These are phyloP conservation scores for Nemapogon koenigi DNA, from an alignment of 2,888 invertebrate species.

Conservation along the genomic window DNA sequence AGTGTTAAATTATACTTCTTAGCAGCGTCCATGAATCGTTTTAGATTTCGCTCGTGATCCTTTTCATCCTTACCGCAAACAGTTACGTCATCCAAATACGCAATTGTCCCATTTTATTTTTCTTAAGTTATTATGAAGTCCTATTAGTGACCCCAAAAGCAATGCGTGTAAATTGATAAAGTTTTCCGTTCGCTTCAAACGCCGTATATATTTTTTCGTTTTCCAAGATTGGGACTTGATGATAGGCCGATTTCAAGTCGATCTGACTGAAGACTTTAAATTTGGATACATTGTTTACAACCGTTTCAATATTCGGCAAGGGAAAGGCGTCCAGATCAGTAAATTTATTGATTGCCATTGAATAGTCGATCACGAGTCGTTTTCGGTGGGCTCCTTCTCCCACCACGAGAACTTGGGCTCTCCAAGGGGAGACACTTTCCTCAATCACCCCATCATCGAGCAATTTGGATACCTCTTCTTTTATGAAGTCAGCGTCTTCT, in stretches of 20 bases:
- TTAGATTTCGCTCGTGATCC: no score
- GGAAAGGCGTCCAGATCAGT: constrained; percentile 3
- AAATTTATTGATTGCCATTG: background rate
- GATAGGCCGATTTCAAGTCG: background rate
- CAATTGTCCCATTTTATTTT: no score
- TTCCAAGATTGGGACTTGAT: constrained; percentile 2
- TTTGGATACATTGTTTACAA: background rate
- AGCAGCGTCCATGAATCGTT: no score
- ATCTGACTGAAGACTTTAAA: background rate
- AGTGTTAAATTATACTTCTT: no score
- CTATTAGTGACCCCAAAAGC: constrained; percentile 5
- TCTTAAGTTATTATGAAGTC: no score
- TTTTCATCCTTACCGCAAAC: no score
- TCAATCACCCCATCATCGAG: constrained; percentile 3
- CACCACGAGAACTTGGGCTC: background rate
- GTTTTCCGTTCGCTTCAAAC: constrained; percentile 3
- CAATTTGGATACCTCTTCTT: background rate
- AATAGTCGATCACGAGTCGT: constrained; percentile 1
- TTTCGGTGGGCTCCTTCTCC: background rate
- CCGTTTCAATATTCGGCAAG: background rate
- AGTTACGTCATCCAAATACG: no score
- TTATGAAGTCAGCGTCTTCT: background rate
- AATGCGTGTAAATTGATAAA: constrained; percentile 3
- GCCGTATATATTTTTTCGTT: background rate
- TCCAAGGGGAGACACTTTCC: constrained; percentile 4